phyloP scores from a whole-genome alignment of 2,113 vertebrate species.

The Cyprinodon brontotheroides region DNA sequence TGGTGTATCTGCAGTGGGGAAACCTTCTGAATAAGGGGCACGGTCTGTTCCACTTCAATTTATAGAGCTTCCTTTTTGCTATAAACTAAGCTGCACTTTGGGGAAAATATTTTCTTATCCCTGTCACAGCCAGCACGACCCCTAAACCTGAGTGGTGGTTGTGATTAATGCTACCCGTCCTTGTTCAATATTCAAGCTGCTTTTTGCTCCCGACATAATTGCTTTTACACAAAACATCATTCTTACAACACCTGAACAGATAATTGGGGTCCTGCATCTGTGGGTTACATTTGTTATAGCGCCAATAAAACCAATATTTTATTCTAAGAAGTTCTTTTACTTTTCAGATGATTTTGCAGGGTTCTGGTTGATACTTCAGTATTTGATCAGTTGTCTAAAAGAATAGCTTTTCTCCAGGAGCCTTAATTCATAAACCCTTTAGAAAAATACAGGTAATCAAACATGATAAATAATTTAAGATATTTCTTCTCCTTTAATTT shows the following conservation, averaged over 20 bases:
- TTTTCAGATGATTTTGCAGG: background rate
- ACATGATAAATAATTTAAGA: background rate
- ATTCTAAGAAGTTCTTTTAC: background rate
- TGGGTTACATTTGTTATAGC: slow-evolving; percentile 25
- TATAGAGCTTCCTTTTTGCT: slow-evolving; percentile 42
- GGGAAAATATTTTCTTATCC: slow-evolving; percentile 42
- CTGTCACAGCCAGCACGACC: slow-evolving; percentile 48
- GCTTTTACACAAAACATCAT: slow-evolving; percentile 12
- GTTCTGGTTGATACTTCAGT: background rate
- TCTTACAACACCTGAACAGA: slow-evolving; percentile 28
- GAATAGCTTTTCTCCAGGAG: background rate
- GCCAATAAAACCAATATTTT: background rate
- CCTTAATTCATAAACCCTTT: background rate
- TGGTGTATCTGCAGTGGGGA: slow-evolving; percentile 35
- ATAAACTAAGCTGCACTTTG: slow-evolving; percentile 46
- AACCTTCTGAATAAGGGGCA: slow-evolving; percentile 27
- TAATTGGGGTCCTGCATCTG: slow-evolving; percentile 3
- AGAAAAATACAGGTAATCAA: background rate
- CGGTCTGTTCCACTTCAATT: slow-evolving; percentile 44
- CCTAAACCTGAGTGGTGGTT: slow-evolving; percentile 52
- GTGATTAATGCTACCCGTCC: slow-evolving; percentile 52
- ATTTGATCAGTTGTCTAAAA: background rate
- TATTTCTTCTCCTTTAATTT: too few relatives aligned
- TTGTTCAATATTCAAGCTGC: slow-evolving; percentile 51
- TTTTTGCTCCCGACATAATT: slow-evolving; percentile 28